phyloP scores from a whole-genome alignment of 37 sponge, comb jelly and placozoan genomes.

The Aphrocallistes beatrix region DNA sequence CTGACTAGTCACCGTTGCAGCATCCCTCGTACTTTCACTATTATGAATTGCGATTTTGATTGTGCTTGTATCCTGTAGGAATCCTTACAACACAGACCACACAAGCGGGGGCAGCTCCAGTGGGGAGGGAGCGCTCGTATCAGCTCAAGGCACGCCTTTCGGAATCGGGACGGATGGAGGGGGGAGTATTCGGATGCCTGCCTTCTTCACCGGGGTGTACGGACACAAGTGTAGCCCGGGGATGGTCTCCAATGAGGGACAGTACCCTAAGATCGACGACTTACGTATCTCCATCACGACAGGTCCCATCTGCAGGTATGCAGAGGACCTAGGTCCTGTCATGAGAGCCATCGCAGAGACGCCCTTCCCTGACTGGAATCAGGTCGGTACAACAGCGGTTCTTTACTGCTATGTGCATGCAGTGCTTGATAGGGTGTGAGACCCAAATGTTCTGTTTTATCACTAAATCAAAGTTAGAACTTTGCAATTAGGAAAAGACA shows the following conservation, averaged over 20 bases:
- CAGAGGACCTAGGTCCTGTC: conserved; percentile 38
- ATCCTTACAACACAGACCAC: conserved; percentile 45
- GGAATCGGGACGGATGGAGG: conserved; percentile 56
- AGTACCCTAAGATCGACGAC: conserved; percentile 17
- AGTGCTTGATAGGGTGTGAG: no score
- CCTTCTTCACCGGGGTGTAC: conserved; percentile 45
- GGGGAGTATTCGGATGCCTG: conserved; percentile 65
- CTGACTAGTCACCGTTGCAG: no score
- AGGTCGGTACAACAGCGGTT: no score
- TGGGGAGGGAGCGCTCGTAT: conserved; percentile 50
- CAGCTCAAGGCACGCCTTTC: conserved; percentile 27
- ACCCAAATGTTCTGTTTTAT: no score
- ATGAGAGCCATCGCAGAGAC: conserved; percentile 24
- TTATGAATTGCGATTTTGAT: no score
- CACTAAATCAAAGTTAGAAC: no score
- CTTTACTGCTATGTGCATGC: no score
- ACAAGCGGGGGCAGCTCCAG: conserved; percentile 48
- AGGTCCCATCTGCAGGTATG: conserved; percentile 45
- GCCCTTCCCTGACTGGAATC: background rate
- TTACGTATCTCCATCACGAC: background rate
- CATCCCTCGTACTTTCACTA: no score
- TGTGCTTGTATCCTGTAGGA: conserved; percentile 19
- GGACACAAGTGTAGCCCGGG: conserved; percentile 50
- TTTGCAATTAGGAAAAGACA: no score
- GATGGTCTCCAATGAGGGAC: conserved; percentile 25